phyloP scores from a whole-genome alignment of 1,140 invertebrate species.

The Agrilus planipennis region DNA sequence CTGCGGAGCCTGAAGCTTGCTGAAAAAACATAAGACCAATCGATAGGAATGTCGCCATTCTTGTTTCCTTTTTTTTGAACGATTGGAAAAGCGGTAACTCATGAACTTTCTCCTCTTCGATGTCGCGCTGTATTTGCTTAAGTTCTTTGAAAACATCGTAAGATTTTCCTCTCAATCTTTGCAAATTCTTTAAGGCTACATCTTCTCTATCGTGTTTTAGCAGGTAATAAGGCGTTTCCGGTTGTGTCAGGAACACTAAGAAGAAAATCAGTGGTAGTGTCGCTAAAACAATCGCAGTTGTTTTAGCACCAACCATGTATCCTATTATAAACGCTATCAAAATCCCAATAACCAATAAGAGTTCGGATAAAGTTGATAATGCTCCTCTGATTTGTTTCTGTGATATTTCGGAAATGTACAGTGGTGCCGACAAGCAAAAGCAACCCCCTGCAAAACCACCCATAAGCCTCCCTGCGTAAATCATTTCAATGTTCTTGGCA shows the following conservation, averaged over 20 bases:
- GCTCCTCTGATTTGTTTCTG: conserved; percentile 54
- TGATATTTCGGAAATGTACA: conserved; percentile 63
- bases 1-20: conserved; percentile 50
- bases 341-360: conserved; percentile 53
- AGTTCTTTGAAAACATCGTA: conserved; percentile 51
- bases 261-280: conserved; percentile 47
- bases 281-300: conserved; percentile 43
- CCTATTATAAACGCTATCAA: conserved; percentile 43
- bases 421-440: conserved; percentile 50
- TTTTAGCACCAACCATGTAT: conserved; percentile 31
- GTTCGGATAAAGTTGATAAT: conserved; percentile 54
- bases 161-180: conserved; percentile 46
- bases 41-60: conserved; percentile 41
- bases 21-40: conserved; percentile 57
- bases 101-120: conserved; percentile 30
- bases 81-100: conserved; percentile 31
- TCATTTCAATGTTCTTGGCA: conserved; percentile 43
- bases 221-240: conserved; percentile 51
- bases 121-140: conserved; percentile 29
- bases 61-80: conserved; percentile 36
- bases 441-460: conserved; percentile 52
- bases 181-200: conserved; percentile 50
- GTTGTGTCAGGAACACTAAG: conserved; percentile 46
- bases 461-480: conserved; percentile 54
- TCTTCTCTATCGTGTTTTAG: conserved; percentile 44